phyloP scores from a whole-genome alignment of 2,113 vertebrate genomes.

The Benitochromis conjunctus region DNA sequence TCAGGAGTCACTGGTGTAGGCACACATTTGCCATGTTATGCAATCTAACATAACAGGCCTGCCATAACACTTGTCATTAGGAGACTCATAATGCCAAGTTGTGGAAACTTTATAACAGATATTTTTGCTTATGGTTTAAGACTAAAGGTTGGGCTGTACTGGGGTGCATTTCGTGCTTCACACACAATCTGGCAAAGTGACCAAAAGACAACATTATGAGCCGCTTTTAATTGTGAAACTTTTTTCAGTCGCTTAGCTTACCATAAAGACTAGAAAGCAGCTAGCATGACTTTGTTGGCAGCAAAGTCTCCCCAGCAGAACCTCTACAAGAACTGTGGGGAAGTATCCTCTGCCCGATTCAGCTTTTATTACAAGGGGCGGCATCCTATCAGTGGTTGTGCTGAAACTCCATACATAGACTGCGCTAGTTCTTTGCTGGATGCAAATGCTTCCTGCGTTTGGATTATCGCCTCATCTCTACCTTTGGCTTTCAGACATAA shows the following conservation, averaged over 20 bases:
- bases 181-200: not conserved
- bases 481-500: not conserved
- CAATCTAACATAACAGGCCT: not conserved
- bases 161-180: not conserved
- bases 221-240: not conserved
- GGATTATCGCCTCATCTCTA: not conserved
- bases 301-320: no score
- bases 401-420: no score
- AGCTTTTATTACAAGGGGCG: no score
- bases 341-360: no score
- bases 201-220: not conserved
- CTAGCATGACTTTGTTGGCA: no score
- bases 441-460: not conserved
- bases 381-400: no score
- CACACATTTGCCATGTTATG: not conserved
- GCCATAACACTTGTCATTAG: not conserved
- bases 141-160: not conserved
- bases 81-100: not conserved
- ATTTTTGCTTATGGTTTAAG: not conserved
- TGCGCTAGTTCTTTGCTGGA: not conserved
- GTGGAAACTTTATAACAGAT: not conserved
- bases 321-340: no score
- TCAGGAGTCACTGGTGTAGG: not conserved
- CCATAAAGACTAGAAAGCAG: no score
- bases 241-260: not conserved